These are phyloP conservation scores for Ancistrus triradiatus DNA, from an alignment of 2,113 vertebrate genomes.

Conservation along the genomic window DNA sequence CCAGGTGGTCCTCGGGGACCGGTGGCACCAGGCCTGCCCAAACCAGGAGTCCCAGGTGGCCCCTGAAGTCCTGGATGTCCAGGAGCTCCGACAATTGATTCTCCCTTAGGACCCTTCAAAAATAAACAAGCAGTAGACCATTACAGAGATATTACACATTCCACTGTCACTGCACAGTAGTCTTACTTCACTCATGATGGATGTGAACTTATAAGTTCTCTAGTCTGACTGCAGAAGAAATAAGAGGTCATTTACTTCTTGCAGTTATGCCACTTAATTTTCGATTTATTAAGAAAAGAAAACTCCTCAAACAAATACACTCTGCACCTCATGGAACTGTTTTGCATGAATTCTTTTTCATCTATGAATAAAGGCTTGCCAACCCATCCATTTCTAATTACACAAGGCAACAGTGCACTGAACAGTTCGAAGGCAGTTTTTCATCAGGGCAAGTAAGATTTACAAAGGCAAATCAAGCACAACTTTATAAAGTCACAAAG, in stretches of 20 bases:
- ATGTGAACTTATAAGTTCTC: not conserved
- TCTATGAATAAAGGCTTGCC: constrained; percentile 14
- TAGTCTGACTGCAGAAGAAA: not conserved
- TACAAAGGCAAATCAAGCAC: constrained; percentile 23
- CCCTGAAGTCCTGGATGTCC: constrained; percentile 83
- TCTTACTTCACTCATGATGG: not conserved
- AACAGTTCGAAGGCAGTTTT: constrained; percentile 10
- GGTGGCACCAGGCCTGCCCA: constrained; percentile 77
- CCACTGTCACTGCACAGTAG: not conserved
- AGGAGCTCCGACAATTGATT: constrained; percentile 75
- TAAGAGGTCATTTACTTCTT: not conserved
- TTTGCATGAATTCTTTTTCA: constrained; percentile 18
- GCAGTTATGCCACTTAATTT: not conserved
- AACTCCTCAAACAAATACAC: too few relatives aligned
- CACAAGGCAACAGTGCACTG: not conserved
- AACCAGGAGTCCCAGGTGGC: constrained; percentile 79
- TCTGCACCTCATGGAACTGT: too few relatives aligned
- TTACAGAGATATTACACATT: too few relatives aligned
- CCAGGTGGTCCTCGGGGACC: constrained; percentile 82
- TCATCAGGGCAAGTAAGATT: constrained; percentile 36
- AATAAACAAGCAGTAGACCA: not conserved
- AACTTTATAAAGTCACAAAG: constrained; percentile 17
- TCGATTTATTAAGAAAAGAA: too few relatives aligned
- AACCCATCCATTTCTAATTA: constrained; percentile 29
- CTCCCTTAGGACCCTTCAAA: constrained; percentile 87